Evolutionary conservation across 1,140 invertebrate genomes (phyloP), one percentile per base, ranked within the genome.

Genomic region (Pachypeltis micranthus): DNA sequence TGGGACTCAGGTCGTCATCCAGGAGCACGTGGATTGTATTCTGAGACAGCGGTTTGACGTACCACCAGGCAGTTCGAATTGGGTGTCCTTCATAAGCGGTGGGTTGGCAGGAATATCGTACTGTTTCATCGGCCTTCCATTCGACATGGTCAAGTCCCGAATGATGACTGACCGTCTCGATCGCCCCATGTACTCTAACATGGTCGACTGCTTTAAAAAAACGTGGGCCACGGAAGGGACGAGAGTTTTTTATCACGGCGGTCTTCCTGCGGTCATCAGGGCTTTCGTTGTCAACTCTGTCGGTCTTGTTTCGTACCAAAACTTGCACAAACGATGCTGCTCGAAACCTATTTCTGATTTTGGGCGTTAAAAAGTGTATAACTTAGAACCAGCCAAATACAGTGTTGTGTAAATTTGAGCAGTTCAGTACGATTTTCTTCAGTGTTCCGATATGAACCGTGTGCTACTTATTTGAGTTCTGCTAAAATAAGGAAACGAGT

Each of bases 121-220:
- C 21, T 21, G 4, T 10, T 21, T 51, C 7, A 21, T 51, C 3
- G 47, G 47, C 3, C 23, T 14, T 21, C 47, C 47, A 4, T 51
- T 51, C 21, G 47, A 51, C 21, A 21, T 51, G 12, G 21, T 51
- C 10, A 51, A 51, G 23, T 51, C 47, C 7, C 7, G 47, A 10
- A 51, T 51, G 47, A 51, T 51, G 47, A 51, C 47, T 4, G 47
- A 51, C 19, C 47, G 47, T 21, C 47, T 51, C 4, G 47, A 51
- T 51, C 10, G 47, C 4, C 47, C 47, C 4, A 21, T 51, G 10
- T 51, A 51, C 47, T 16, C 4, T 3, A 21, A 21, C 47, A 51
- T 51, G 47, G 7, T 10, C 21, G 10, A 51, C 47, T 51, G 47
- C 21, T 51, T 51, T 21, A 51, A 51, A 51, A 14, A 14, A 21